These are phyloP conservation scores for Tinamus guttatus DNA, from an alignment of 2,113 vertebrate species.

Conservation along the genomic window DNA sequence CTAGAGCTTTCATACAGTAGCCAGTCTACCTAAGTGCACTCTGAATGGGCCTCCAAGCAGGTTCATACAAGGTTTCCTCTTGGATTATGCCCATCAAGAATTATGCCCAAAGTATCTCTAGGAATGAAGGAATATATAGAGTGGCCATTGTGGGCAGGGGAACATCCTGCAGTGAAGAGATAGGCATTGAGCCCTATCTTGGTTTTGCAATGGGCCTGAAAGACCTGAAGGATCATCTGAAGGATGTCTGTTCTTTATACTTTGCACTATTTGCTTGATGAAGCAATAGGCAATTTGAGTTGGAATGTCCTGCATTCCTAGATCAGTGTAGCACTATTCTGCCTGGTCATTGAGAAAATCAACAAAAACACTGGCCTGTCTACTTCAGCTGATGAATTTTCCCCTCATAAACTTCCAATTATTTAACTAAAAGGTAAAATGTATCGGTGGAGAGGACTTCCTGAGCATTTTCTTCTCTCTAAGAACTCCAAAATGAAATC, in stretches of 20 bases:
- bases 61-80: not conserved
- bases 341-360: not conserved
- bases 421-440: not conserved
- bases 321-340: not conserved
- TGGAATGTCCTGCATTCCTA: not conserved
- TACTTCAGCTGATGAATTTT: not conserved
- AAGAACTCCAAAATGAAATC: not conserved
- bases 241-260: not conserved
- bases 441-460: no score
- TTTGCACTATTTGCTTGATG: not conserved
- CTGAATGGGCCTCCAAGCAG: not conserved
- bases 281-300: not conserved
- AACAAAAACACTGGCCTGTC: not conserved
- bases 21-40: not conserved
- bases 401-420: not conserved
- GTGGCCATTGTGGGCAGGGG: not conserved
- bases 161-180: not conserved
- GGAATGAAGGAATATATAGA: not conserved
- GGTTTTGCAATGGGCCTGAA: not conserved
- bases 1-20: not conserved
- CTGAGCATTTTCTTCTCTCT: not conserved
- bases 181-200: fast-evolving
- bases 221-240: not conserved
- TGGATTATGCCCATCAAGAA: fast-evolving
- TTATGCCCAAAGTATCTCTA: not conserved